phyloP scores from a whole-genome alignment of 2,113 vertebrate genomes.

The Smithornis capensis region DNA sequence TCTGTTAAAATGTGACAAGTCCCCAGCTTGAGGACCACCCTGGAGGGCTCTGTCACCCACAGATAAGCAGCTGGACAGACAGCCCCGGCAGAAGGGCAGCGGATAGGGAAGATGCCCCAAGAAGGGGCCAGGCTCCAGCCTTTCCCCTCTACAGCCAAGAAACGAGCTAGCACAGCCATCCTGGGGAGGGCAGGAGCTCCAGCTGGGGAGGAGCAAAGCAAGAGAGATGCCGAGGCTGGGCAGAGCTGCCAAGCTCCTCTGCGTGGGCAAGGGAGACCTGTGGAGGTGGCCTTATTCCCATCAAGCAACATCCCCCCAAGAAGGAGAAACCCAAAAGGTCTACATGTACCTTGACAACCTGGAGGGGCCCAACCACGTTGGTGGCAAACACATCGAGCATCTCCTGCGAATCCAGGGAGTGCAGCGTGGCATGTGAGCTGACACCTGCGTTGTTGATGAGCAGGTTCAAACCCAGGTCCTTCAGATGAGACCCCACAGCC shows the following conservation, averaged over 20 bases:
- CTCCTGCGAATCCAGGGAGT: not conserved
- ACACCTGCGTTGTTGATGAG: slow-evolving; percentile 55
- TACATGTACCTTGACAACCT: slow-evolving; percentile 14
- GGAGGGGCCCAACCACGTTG: slow-evolving; percentile 29
- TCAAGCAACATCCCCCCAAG: not conserved
- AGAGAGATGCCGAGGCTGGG: not conserved
- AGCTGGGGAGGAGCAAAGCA: not conserved
- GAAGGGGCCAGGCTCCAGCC: not conserved
- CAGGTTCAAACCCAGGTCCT: slow-evolving; percentile 50
- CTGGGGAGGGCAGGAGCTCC: not conserved
- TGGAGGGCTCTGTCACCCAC: not conserved
- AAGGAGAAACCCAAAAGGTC: not conserved
- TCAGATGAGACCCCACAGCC: slow-evolving; percentile 25
- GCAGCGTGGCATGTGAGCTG: not conserved
- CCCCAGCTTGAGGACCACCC: rapidly evolving
- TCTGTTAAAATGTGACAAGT: not conserved
- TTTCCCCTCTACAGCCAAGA: not conserved
- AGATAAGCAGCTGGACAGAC: not conserved
- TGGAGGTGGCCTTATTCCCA: not conserved
- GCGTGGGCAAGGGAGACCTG: not conserved
- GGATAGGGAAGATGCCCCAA: not conserved
- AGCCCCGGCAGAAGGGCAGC: not conserved
- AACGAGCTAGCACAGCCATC: rapidly evolving
- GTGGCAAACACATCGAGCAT: slow-evolving; percentile 16
- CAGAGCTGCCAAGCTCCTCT: not conserved